These are phyloP conservation scores for Nyctereutes procyonoides DNA, from an alignment of 2,113 vertebrate genomes.

Conservation along the genomic window DNA sequence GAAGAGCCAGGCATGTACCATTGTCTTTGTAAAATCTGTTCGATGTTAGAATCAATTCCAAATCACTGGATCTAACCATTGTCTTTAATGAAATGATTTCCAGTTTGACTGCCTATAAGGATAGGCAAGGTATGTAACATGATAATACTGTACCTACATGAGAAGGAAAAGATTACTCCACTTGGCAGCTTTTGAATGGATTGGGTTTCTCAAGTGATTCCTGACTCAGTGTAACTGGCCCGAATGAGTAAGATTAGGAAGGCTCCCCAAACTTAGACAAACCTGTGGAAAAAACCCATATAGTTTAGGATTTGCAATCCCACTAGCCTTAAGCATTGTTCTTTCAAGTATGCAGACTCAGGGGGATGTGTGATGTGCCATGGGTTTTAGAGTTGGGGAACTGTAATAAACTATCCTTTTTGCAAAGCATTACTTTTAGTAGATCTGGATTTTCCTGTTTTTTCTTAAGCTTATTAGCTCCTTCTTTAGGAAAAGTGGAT, in stretches of 20 bases:
- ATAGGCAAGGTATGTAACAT: not conserved
- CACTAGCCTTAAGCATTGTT: not conserved
- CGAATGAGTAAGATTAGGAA: not conserved
- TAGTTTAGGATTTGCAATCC: not conserved
- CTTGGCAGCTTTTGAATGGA: not conserved
- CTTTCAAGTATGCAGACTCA: not conserved
- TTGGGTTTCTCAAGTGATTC: constrained; percentile 4
- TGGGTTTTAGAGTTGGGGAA: not conserved
- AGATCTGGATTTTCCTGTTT: not conserved
- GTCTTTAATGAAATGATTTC: not conserved
- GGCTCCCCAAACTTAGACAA: not conserved
- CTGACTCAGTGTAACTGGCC: not conserved
- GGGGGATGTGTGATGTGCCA: not conserved
- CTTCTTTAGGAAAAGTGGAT: not conserved
- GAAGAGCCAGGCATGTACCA: not conserved
- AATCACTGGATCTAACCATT: not conserved
- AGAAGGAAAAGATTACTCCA: not conserved
- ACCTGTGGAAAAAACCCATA: not conserved
- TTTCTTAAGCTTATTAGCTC: not conserved
- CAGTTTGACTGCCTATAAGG: not conserved
- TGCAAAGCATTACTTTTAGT: not conserved
- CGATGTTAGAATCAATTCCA: not conserved
- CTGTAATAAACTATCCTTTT: not conserved
- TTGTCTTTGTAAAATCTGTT: not conserved
- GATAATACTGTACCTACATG: not conserved